These are phyloP conservation scores for Bicyclus anynana DNA, from an alignment of 1,140 invertebrate genomes.

Conservation along the genomic window DNA sequence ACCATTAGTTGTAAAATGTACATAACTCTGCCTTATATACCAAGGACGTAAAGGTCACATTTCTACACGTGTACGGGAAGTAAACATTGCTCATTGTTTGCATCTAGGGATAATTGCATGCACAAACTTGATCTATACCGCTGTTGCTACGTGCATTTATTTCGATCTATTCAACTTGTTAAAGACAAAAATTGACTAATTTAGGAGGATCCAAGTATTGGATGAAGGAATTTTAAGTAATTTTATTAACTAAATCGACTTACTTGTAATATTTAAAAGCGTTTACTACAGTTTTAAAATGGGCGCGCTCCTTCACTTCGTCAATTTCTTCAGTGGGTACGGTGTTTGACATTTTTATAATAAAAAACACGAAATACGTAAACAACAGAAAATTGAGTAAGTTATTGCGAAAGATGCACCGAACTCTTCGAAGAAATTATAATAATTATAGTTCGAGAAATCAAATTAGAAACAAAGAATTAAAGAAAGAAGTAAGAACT, in stretches of 20 bases:
- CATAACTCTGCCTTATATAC: too few relatives aligned
- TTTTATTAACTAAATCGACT: conserved; percentile 34
- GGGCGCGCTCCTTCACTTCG: conserved; percentile 84
- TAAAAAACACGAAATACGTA: background rate
- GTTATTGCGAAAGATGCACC: background rate
- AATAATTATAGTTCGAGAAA: background rate
- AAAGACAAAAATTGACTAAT: background rate
- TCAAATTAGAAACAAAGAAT: background rate
- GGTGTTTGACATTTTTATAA: conserved; percentile 48
- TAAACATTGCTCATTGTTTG: conserved; percentile 56
- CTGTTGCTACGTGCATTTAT: conserved; percentile 40
- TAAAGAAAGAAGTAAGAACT: background rate
- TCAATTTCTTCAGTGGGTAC: conserved; percentile 67
- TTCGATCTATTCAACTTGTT: background rate
- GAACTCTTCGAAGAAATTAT: background rate
- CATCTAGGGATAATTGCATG: conserved; percentile 57
- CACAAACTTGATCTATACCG: conserved; percentile 36
- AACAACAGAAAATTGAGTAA: background rate
- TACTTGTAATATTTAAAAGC: conserved; percentile 91
- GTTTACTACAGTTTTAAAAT: conserved; percentile 87
- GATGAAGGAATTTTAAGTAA: background rate
- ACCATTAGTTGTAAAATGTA: too few relatives aligned
- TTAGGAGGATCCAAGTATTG: background rate
- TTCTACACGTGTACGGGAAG: too few relatives aligned
- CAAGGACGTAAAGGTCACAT: too few relatives aligned